phyloP scores from a whole-genome alignment of 2,888 invertebrate species.

The Lutraria lutraria region DNA sequence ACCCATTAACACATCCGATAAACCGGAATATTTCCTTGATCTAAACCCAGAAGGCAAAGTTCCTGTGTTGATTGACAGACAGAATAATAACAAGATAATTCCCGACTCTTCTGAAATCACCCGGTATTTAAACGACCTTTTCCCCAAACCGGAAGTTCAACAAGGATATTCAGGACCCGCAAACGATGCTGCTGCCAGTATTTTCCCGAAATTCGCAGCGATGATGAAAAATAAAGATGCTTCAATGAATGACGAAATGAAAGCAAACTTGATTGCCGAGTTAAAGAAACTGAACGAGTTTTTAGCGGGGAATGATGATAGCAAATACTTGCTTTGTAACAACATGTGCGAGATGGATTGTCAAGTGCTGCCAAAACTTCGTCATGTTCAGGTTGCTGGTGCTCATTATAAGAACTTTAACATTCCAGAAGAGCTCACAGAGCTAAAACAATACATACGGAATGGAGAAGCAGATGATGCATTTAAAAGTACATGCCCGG shows the following conservation, averaged over 20 bases:
- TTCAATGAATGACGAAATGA: slow-evolving; percentile 55
- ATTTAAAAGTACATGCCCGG: slow-evolving; percentile 68
- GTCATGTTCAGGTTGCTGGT: slow-evolving; percentile 74
- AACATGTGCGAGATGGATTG: slow-evolving; percentile 74
- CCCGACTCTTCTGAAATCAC: slow-evolving; percentile 74
- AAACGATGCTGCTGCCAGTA: slow-evolving; percentile 58
- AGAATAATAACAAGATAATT: slow-evolving; percentile 61
- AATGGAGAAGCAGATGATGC: slow-evolving; percentile 57
- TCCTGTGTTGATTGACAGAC: slow-evolving; percentile 74
- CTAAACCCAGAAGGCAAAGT: slow-evolving; percentile 73
- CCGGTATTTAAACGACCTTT: slow-evolving; percentile 64
- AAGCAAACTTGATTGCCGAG: slow-evolving; percentile 65
- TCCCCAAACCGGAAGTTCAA: slow-evolving; percentile 53
- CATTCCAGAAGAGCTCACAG: slow-evolving; percentile 69
- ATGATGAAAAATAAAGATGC: slow-evolving; percentile 74
- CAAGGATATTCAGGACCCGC: slow-evolving; percentile 66
- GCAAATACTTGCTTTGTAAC: slow-evolving; percentile 66
- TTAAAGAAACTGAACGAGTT: slow-evolving; percentile 70
- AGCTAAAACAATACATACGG: slow-evolving; percentile 66
- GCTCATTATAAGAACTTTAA: slow-evolving; percentile 67
- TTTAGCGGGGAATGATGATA: slow-evolving; percentile 43
- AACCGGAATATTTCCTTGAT: slow-evolving; percentile 70
- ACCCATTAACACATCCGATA: slow-evolving; percentile 68
- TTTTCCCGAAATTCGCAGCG: slow-evolving; percentile 74
- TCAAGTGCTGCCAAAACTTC: slow-evolving; percentile 72